These are phyloP conservation scores for Sphaerophoria rueppellii DNA, from an alignment of 2,888 invertebrate species.

Conservation along the genomic window DNA sequence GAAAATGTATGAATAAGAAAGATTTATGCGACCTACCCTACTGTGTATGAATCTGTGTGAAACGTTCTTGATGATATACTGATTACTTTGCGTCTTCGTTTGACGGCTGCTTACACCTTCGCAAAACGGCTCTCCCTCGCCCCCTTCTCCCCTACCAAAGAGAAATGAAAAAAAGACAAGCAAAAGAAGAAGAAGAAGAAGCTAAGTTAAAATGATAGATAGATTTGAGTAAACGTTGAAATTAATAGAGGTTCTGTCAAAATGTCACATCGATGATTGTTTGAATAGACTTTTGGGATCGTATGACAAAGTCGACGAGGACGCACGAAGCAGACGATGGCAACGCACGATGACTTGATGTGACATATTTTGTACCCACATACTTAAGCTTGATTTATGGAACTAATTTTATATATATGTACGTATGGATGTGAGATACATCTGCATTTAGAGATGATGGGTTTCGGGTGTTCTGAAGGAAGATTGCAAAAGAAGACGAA, in stretches of 20 bases:
- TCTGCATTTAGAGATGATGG: background rate
- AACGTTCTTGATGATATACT: too few relatives aligned
- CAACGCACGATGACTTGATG: conserved; percentile 60
- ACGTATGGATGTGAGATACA: background rate
- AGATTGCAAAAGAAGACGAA: background rate
- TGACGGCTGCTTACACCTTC: too few relatives aligned
- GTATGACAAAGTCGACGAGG: background rate
- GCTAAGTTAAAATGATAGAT: conserved; percentile 66
- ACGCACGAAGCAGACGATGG: background rate
- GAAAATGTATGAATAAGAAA: too few relatives aligned
- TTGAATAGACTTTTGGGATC: conserved; percentile 66
- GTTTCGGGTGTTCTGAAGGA: background rate
- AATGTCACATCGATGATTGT: conserved; percentile 73
- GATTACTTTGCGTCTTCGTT: too few relatives aligned
- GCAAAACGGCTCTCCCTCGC: too few relatives aligned
- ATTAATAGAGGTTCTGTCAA: conserved; percentile 71
- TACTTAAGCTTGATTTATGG: conserved; percentile 70
- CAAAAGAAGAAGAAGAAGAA: conserved; percentile 37
- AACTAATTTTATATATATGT: conserved; percentile 43
- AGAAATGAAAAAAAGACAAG: background rate
- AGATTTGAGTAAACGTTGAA: conserved; percentile 57
- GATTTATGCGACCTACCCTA: too few relatives aligned
- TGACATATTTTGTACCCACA: conserved; percentile 66
- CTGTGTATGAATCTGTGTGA: too few relatives aligned
- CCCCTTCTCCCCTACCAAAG: too few relatives aligned